phyloP scores from a whole-genome alignment of 2,113 vertebrate species.

The Corvus moneduloides region DNA sequence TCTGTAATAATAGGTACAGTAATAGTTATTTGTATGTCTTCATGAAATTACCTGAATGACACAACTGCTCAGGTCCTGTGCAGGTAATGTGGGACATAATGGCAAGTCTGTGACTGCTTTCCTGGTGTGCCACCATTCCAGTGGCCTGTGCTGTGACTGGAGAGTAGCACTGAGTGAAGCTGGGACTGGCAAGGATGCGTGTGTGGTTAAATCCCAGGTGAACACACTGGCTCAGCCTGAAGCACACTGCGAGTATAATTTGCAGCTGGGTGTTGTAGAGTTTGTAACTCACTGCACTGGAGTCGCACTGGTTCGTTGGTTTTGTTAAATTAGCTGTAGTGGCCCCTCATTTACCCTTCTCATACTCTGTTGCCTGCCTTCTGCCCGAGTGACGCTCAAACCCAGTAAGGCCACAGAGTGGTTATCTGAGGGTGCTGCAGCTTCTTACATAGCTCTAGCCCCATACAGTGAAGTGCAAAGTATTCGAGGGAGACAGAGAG shows the following conservation, averaged over 20 bases:
- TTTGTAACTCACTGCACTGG: neutral
- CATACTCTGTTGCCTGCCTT: neutral
- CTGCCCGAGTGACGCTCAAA: neutral
- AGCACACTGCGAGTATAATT: fast-evolving
- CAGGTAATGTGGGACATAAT: neutral
- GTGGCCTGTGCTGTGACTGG: neutral
- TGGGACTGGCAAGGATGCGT: fast-evolving
- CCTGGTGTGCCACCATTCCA: neutral
- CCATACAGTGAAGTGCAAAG: neutral
- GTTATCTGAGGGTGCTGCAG: neutral
- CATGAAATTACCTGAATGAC: neutral
- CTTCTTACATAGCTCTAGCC: neutral
- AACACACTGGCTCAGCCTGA: neutral
- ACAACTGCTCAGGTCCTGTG: neutral
- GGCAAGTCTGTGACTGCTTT: neutral
- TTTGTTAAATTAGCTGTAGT: neutral
- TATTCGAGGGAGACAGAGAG: neutral
- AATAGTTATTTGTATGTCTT: neutral
- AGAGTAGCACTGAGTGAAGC: neutral
- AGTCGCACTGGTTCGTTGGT: neutral
- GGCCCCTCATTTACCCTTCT: neutral
- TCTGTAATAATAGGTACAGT: neutral
- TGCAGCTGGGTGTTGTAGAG: neutral
- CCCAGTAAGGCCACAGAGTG: neutral
- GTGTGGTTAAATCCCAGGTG: neutral